Base-by-base conservation (phyloP, 2,113 vertebrate species). In the Brachypodius melanocephalos region DNA sequence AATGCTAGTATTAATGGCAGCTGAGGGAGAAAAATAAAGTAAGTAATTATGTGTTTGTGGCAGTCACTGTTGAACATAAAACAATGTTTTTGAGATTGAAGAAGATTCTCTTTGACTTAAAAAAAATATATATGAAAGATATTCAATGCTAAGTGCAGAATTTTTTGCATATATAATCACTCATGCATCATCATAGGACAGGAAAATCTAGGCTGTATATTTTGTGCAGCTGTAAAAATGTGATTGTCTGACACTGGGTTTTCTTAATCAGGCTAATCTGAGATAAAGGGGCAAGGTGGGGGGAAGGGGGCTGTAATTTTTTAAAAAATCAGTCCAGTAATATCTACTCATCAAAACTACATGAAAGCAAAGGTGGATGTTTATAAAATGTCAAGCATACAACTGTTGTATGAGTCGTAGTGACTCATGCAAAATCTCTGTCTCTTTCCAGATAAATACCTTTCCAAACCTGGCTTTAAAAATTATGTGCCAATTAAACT, bases 341-440 rank as follows among this genome's bases (percentile, higher is more conserved):
- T 52, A 68, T 28, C 11, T 38, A 38, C 19, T 15, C 9, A 51
- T 57, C 12, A 59, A 82, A 81, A 42, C 17, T 43, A 3, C 15
- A 58, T 6, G 24, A 46, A 72, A 79, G 3, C 11, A 62, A n/a
- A n/a, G n/a, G 7, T 0, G 0, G 5, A 2, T 4, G 2, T 38
- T 62, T 61, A 24, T 42, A 32, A 72, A 66, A 6, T 32, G 9
- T 34, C 24, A 74, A 28, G 16, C 28, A 48, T 13, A 9, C 3
- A 32, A 43, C 13, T 42, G 17, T 42, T 73, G 3, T 10, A 9
- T 6, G 38, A 68, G 18, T 38, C 0, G 0, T 21, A 65, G 13
- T 6, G 29, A 63, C 7, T 14, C 26, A 46, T 15, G 22, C 9
- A 55, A 57, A 42, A 57, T 77, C 58, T 62, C 4, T 75, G 14